phyloP scores from a whole-genome alignment of 2,797 vertebrate species.

The Coranthus polyacanthus region DNA sequence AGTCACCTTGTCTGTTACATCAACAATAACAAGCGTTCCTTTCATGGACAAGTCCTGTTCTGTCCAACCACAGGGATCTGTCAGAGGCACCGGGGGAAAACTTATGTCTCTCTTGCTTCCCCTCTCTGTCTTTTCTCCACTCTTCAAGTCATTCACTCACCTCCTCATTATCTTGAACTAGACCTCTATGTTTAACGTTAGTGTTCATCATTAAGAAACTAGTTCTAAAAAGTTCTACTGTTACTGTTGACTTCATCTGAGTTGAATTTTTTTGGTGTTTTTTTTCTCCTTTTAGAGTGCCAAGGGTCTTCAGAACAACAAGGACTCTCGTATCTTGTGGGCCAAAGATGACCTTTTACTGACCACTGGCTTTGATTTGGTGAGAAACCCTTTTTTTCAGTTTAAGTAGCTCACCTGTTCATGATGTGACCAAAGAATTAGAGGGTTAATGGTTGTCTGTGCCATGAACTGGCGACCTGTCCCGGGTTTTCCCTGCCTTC shows the following conservation, averaged over 20 bases:
- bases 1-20: slow-evolving; percentile 63
- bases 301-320: slow-evolving; percentile 87
- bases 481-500: too few relatives aligned
- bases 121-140: slow-evolving; percentile 6
- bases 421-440: too few relatives aligned
- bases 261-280: slow-evolving; percentile 7
- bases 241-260: neutral
- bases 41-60: slow-evolving; percentile 73
- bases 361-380: slow-evolving; percentile 93
- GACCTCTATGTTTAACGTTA: slow-evolving; percentile 13
- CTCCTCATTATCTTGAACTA: slow-evolving; percentile 17
- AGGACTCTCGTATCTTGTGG: slow-evolving; percentile 92
- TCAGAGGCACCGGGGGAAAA: slow-evolving; percentile 50
- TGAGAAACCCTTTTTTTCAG: slow-evolving; percentile 58
- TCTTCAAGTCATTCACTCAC: slow-evolving; percentile 48
- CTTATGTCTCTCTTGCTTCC: slow-evolving; percentile 47
- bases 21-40: slow-evolving; percentile 70
- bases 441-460: too few relatives aligned
- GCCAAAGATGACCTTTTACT: slow-evolving; percentile 87
- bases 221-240: neutral
- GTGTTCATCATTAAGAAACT: neutral
- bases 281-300: slow-evolving; percentile 79
- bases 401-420: too few relatives aligned
- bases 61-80: slow-evolving; percentile 58
- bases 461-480: too few relatives aligned